These are phyloP conservation scores for Catostylus mosaicus DNA, from an alignment of 30 jellyfish, hydroid and myxozoan genomes.

Conservation along the genomic window DNA sequence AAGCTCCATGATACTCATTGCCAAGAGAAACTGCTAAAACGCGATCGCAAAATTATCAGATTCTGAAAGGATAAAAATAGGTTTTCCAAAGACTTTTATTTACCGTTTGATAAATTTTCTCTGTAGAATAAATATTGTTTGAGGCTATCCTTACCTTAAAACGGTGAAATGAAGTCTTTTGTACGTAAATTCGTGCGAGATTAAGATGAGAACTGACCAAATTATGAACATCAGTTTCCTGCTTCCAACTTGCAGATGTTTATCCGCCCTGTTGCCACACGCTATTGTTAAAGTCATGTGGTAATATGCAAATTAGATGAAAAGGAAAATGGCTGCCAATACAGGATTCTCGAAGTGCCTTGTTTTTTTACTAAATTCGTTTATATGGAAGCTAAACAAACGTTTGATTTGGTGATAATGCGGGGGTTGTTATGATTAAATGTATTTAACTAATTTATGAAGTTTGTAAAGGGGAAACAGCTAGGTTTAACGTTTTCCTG, in stretches of 20 bases:
- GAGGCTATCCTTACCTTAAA: constrained; percentile 24
- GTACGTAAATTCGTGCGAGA: neutral
- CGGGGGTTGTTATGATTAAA: no score
- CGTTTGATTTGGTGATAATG: no score
- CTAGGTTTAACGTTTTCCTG: no score
- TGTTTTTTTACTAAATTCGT: no score
- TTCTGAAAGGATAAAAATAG: neutral
- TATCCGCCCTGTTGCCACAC: constrained; percentile 84
- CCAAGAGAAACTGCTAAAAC: neutral
- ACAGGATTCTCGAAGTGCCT: no score
- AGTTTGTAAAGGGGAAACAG: no score
- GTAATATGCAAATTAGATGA: constrained; percentile 58
- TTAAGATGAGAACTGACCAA: constrained; percentile 2
- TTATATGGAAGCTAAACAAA: no score
- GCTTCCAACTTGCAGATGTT: constrained; percentile 28
- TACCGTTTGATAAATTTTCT: neutral
- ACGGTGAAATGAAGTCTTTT: neutral
- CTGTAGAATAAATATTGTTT: neutral
- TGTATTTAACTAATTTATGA: no score
- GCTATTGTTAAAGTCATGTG: constrained; percentile 73
- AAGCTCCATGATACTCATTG: no score
- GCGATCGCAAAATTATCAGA: neutral
- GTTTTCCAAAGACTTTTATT: neutral
- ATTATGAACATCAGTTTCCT: constrained; percentile 20
- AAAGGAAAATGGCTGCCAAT: constrained; percentile 31